Evolutionary conservation across 2,888 invertebrate species (phyloP), one percentile per base, ranked within the genome.

Genomic region (Macrosiphum euphorbiae): DNA sequence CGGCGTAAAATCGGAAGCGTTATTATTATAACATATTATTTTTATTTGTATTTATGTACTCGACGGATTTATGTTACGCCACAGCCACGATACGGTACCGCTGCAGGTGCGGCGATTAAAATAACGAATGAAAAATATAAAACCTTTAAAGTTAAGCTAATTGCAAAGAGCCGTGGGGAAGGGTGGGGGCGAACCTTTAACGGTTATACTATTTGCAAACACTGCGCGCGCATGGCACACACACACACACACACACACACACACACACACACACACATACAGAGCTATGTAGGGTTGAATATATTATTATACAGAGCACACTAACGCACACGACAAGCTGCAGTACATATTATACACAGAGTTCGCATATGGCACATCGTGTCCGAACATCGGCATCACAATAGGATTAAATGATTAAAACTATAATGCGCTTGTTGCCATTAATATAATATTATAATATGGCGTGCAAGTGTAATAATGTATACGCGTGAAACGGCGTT

Each of bases 381-480:
- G 90, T 90, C 90, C 67, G 50, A 47, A 61, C 47, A 10, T n/a
- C 11, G 67, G 35, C 50, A 61, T 89, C 89, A 61, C 89, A 78
- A 90, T 67, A 50, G 90, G 90, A 90, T 90, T 78, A 67, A 90
- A 50, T 35, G 90, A 90, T 78, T 90, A 50, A 90, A 90, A 90
- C 26, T 58, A 58, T 90, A 90, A 90, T 90, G 67, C 90, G 90
- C 90, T 90, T 50, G 50, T 88, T 26, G 90, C n/a, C 90, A 58
- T 90, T 90, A 90, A 90, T 50, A 47, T 55, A 24, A 58, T 89
- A 89, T 47, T 44, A 61, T 55, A 1, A 87, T 86, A 47, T 47
- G 16, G 28, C 10, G 20, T 20, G 10, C 87, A 24, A 52, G 52
- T 55, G 35, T 52, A 55, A 8, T 35, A 47, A 78, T 35, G 41